Evolutionary conservation across 2,113 vertebrate species (phyloP).

Genomic region (Gasterosteus aculeatus): DNA sequence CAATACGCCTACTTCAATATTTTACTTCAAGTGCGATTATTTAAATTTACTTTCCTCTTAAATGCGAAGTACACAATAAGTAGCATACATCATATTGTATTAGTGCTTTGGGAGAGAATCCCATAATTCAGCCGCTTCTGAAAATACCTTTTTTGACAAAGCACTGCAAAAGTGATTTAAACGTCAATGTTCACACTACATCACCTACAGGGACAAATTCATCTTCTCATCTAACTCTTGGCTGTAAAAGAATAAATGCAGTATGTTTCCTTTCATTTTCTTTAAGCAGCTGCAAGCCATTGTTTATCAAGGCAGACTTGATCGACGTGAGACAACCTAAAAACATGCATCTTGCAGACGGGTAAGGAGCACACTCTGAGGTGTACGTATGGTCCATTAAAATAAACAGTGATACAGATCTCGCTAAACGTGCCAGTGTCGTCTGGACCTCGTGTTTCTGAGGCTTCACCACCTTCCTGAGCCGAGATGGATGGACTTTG

Average conservation of each 20-base stretch:
- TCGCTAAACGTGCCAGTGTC: constrained; percentile 35
- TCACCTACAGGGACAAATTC: background rate
- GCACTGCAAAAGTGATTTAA: background rate
- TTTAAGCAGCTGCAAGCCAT: constrained; percentile 4
- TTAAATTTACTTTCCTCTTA: background rate
- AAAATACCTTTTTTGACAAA: background rate
- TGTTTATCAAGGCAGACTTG: background rate
- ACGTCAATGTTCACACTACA: constrained; percentile 6
- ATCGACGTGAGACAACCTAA: background rate
- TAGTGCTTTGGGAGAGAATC: background rate
- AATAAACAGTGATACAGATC: constrained; percentile 27
- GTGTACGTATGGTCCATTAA: constrained; percentile 28
- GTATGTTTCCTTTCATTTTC: background rate
- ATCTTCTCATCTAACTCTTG: constrained; percentile 1
- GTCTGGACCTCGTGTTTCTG: constrained; percentile 26
- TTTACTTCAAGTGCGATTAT: background rate
- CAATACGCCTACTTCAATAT: background rate
- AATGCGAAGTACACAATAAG: background rate
- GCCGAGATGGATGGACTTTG: constrained; percentile 32
- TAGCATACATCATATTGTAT: background rate
- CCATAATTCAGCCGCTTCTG: background rate
- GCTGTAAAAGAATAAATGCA: background rate
- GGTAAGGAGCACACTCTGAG: constrained; percentile 5
- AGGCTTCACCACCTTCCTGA: background rate
- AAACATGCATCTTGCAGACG: background rate